Evolutionary conservation across 1,140 invertebrate species (phyloP).

Genomic region (Caenorhabditis brenneri): DNA sequence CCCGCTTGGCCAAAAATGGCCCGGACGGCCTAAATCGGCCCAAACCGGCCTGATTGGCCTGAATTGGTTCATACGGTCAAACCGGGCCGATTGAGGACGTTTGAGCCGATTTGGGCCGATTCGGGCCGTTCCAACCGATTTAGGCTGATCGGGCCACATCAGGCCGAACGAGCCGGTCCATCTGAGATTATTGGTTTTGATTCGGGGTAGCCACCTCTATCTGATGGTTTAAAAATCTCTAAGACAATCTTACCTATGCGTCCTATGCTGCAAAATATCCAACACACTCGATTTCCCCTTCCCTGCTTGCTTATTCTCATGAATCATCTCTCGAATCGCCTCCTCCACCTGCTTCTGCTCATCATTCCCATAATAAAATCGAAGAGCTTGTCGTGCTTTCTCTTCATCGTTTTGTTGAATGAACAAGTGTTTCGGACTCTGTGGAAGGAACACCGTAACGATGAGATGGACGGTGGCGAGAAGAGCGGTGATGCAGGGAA

Average conservation of each 20-base stretch:
- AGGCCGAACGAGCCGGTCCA: no score
- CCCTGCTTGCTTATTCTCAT: not conserved
- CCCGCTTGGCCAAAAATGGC: no score
- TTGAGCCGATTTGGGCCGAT: no score
- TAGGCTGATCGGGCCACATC: no score
- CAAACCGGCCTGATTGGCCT: no score
- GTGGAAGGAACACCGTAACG: conserved; percentile 55
- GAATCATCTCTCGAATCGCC: not conserved
- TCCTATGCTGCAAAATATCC: not conserved
- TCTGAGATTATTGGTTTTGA: no score
- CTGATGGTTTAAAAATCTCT: not conserved
- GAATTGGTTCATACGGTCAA: no score
- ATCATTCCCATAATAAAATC: conserved; percentile 50
- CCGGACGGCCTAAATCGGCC: no score
- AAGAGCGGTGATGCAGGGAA: conserved; percentile 55
- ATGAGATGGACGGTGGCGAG: conserved; percentile 54
- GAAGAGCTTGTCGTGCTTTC: conserved; percentile 27
- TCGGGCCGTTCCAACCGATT: no score
- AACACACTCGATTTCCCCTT: not conserved
- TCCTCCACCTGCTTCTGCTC: conserved; percentile 43
- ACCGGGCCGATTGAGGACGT: no score
- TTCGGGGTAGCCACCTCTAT: no score
- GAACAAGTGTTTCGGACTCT: conserved; percentile 62
- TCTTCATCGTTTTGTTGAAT: conserved; percentile 54
- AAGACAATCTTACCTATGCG: not conserved